phyloP scores from a whole-genome alignment of 2,113 vertebrate species.

The Psilopsiagon aurifrons region DNA sequence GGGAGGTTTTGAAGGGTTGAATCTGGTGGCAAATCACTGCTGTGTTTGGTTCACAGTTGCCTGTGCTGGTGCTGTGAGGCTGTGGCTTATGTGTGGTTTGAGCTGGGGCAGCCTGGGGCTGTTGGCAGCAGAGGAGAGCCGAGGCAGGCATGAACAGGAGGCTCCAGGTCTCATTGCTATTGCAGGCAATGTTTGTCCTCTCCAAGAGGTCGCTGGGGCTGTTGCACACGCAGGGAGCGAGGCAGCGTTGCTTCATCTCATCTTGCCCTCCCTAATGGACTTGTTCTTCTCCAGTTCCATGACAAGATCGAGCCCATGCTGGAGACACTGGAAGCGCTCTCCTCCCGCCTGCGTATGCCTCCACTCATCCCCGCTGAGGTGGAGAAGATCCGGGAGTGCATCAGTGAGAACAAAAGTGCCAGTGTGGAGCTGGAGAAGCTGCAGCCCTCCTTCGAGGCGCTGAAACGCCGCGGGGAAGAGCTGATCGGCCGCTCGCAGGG shows the following conservation, averaged over 20 bases:
- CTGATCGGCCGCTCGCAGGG: constrained; percentile 88
- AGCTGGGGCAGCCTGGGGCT: neutral
- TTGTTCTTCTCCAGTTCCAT: constrained; percentile 81
- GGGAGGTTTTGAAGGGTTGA: neutral
- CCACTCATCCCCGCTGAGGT: constrained; percentile 95
- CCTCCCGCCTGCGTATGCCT: constrained; percentile 87
- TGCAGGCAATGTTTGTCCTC: neutral
- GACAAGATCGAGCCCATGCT: constrained; percentile 98
- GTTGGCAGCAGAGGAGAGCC: neutral
- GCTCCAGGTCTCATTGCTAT: neutral
- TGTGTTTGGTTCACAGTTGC: neutral
- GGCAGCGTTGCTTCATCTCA: accelerated
- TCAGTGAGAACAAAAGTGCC: constrained; percentile 89
- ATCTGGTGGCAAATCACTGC: accelerated
- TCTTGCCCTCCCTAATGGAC: neutral
- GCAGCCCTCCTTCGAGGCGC: constrained; percentile 92
- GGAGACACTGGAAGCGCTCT: constrained; percentile 90
- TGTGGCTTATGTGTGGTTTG: neutral
- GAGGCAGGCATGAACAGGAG: neutral
- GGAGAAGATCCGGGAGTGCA: constrained; percentile 97
- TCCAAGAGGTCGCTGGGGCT: neutral
- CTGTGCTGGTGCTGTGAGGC: accelerated
- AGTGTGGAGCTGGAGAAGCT: constrained; percentile 95
- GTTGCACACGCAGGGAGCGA: neutral
- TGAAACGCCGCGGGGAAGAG: constrained; percentile 91